Base-by-base conservation (phyloP, 2,888 invertebrate genomes). In the Coelopa pilipes region DNA sequence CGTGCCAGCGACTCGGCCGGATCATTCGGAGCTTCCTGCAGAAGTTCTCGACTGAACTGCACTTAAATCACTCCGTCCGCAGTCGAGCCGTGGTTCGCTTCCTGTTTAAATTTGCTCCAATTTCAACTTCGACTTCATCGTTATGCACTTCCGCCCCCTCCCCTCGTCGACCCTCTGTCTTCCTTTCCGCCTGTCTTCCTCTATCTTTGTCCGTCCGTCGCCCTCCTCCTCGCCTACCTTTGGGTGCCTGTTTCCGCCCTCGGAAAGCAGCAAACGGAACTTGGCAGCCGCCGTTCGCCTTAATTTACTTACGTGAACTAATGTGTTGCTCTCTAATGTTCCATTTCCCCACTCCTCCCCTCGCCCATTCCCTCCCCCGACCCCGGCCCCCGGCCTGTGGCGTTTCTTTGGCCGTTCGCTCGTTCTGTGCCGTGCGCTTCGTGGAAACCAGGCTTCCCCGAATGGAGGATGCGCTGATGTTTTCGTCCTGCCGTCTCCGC, bases 31-130 rank as follows among this genome's bases (percentile, higher is more conserved):
- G 50, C 50, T 19, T 47, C 65, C 11, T 19, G 47, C 66, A 50
- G 47, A 12, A 53, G 24, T 62, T n/a, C 34, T 34, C 34, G 34
- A 15, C 50, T 66, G 3, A 49, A 66, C 49, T 49, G 47, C 17
- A 24, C 70, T 70, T 70, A 70, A 70, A 70, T 59, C 49, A 70
- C n/a, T 60, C 34, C 34, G 34, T 7, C 34, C 21, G 55, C 60
- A 47, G 47, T 59, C 17, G 34, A 17, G 55, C 45, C 45, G 47
- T 59, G n/a, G n/a, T n/a, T n/a, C n/a, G n/a, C n/a, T 47, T 70
- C 49, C 60, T 70, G 60, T 59, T 70, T 46, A 24, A 70, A 70
- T 70, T 70, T 59, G 60, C 70, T 49, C 7, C 60, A 70, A 49
- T 49, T 70, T 70, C 46, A 70, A 60, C 60, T 70, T 70, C 46